A percentile compares a stretch with the other conserved stretches of the same genome.
These are phyloP conservation scores for Chaetodon trifascialis DNA, from an alignment of 2,113 vertebrate genomes.

Conservation along the genomic window DNA sequence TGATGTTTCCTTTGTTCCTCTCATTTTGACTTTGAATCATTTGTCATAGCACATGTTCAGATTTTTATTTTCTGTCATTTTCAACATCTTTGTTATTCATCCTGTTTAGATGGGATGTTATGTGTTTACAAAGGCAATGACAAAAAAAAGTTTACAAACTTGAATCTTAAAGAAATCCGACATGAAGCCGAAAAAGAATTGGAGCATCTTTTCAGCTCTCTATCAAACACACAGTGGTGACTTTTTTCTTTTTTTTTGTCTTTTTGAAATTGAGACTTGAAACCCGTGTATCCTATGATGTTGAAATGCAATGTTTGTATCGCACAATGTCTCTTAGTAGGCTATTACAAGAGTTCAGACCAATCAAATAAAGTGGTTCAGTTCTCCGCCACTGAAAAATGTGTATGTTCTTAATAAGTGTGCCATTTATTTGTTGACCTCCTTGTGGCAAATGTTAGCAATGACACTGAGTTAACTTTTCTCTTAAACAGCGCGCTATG, in stretches of 20 bases:
- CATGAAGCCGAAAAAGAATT: slow-evolving; percentile 81
- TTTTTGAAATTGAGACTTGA: slow-evolving; percentile 88
- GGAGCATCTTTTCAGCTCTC: slow-evolving; percentile 74
- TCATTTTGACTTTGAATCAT: slow-evolving; percentile 65
- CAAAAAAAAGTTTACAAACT: slow-evolving; percentile 84
- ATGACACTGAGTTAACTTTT: too few relatives aligned
- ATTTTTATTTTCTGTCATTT: slow-evolving; percentile 73
- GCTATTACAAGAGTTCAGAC: slow-evolving; percentile 90
- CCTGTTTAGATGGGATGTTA: slow-evolving; percentile 79
- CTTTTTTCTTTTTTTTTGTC: slow-evolving; percentile 54
- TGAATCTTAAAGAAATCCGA: slow-evolving; percentile 84
- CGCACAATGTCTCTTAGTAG: slow-evolving; percentile 89
- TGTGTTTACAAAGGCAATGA: slow-evolving; percentile 86
- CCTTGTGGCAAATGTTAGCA: too few relatives aligned
- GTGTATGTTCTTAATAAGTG: slow-evolving; percentile 32
- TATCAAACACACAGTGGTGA: slow-evolving; percentile 76
- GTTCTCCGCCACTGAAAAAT: slow-evolving; percentile 82
- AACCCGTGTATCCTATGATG: slow-evolving; percentile 85
- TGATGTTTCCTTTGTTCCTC: slow-evolving; percentile 60
- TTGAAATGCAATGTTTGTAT: slow-evolving; percentile 87
- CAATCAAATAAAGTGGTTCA: slow-evolving; percentile 92
- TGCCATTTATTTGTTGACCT: slow-evolving; percentile 1
- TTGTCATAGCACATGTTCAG: slow-evolving; percentile 76
- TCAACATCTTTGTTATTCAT: slow-evolving; percentile 78
- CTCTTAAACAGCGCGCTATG: too few relatives aligned